These are phyloP conservation scores for Drosophila trichaetosa DNA, from an alignment of 2,888 invertebrate species.

Conservation along the genomic window DNA sequence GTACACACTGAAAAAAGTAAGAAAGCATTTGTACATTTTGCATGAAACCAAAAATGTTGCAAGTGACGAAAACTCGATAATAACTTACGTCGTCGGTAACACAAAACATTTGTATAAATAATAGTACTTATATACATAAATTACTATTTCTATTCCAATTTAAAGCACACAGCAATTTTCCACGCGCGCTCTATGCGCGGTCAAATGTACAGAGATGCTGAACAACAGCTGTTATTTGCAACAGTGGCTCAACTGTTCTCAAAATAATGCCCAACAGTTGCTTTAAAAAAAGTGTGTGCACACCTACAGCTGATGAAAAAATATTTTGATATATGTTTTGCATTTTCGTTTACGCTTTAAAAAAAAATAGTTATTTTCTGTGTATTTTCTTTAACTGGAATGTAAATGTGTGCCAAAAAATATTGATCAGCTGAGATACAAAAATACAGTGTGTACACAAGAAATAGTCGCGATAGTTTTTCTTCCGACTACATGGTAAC, in stretches of 20 bases:
- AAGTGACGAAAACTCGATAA: not conserved
- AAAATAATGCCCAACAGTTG: not conserved
- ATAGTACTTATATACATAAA: not conserved
- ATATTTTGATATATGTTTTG: not conserved
- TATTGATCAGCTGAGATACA: not conserved
- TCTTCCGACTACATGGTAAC: constrained; percentile 6
- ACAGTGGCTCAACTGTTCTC: not conserved
- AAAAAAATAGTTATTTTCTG: not conserved
- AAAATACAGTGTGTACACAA: not conserved
- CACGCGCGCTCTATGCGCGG: constrained; percentile 5
- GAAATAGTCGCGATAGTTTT: not conserved
- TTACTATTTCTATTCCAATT: not conserved
- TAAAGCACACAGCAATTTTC: not conserved
- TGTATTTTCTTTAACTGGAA: not conserved
- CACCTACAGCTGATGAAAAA: not conserved
- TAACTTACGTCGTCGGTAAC: not conserved
- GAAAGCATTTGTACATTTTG: constrained; percentile 66
- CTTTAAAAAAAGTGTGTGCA: not conserved
- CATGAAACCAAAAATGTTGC: constrained; percentile 38
- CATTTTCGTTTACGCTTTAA: not conserved
- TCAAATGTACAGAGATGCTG: not conserved
- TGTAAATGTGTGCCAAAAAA: not conserved
- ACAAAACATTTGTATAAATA: not conserved
- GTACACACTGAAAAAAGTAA: not conserved
- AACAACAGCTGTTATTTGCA: not conserved